Conservation (phyloP, 2,113 vertebrate genomes). For the Podiceps cristatus region DNA sequence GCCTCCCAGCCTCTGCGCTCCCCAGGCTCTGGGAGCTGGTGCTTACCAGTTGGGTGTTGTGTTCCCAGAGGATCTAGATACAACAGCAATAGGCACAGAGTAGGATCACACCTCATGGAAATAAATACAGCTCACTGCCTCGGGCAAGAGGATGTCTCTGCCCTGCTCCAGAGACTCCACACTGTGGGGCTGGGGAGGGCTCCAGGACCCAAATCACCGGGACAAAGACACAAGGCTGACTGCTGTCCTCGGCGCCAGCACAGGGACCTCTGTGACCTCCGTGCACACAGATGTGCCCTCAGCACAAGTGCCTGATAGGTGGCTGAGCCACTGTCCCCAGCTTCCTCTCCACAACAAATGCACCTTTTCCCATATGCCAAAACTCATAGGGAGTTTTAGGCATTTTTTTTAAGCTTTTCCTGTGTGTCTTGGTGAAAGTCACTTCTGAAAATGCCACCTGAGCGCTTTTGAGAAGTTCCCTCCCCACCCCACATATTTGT, state of each 20-base stretch:
- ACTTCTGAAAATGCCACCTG: neutral
- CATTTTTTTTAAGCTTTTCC: neutral
- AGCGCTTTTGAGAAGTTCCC: neutral
- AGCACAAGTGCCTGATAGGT: neutral
- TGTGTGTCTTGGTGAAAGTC: neutral
- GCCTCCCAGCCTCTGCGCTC: neutral
- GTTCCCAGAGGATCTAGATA: neutral
- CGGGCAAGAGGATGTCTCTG: neutral
- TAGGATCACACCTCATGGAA: neutral
- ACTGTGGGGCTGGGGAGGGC: neutral
- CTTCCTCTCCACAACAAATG: neutral
- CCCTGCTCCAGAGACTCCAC: neutral
- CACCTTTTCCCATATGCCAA: neutral
- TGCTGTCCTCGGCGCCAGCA: accelerated
- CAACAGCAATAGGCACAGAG: neutral
- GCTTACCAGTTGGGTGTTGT: neutral
- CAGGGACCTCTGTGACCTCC: neutral
- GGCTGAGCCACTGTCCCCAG: neutral
- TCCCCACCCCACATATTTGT: neutral
- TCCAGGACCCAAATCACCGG: neutral
- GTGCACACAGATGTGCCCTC: neutral
- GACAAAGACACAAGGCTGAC: accelerated
- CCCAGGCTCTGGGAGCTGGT: neutral
- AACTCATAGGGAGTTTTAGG: neutral
- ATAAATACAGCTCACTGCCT: neutral